phyloP scores from a whole-genome alignment of 2,113 vertebrate species.

The Caretta caretta region DNA sequence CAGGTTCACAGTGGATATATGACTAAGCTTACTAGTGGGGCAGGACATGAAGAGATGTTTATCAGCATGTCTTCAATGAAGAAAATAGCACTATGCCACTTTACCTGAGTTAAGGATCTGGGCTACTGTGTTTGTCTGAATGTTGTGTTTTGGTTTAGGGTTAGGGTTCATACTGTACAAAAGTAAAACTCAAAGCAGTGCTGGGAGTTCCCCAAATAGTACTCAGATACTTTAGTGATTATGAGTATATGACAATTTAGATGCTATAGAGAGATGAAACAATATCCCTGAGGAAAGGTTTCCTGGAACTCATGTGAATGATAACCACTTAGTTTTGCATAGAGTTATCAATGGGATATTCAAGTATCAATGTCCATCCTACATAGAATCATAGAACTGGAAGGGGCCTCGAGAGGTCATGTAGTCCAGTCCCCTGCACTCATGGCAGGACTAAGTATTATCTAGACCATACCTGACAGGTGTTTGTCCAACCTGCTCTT shows the following conservation, averaged over 20 bases:
- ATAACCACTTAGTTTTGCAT: not conserved
- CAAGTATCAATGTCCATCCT: too few relatives aligned
- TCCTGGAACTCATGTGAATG: not conserved
- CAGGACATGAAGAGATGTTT: not conserved
- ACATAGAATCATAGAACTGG: too few relatives aligned
- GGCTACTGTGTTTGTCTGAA: not conserved
- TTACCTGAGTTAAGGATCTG: not conserved
- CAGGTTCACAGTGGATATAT: not conserved
- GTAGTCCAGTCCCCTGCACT: too few relatives aligned
- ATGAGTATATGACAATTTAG: not conserved
- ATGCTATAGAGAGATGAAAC: not conserved
- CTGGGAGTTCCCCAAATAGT: not conserved
- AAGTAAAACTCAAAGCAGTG: not conserved
- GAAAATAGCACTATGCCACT: not conserved
- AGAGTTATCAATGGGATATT: not conserved
- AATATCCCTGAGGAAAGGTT: not conserved
- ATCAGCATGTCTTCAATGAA: not conserved
- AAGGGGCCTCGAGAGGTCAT: too few relatives aligned
- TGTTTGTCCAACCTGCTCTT: too few relatives aligned
- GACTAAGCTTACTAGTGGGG: not conserved
- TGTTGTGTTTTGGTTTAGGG: not conserved
- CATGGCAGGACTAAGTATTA: too few relatives aligned
- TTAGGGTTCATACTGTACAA: not conserved
- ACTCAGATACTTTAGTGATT: not conserved
- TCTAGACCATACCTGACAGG: too few relatives aligned